phyloP scores from a whole-genome alignment of 2,888 invertebrate species.

The Calameuta pallipes region DNA sequence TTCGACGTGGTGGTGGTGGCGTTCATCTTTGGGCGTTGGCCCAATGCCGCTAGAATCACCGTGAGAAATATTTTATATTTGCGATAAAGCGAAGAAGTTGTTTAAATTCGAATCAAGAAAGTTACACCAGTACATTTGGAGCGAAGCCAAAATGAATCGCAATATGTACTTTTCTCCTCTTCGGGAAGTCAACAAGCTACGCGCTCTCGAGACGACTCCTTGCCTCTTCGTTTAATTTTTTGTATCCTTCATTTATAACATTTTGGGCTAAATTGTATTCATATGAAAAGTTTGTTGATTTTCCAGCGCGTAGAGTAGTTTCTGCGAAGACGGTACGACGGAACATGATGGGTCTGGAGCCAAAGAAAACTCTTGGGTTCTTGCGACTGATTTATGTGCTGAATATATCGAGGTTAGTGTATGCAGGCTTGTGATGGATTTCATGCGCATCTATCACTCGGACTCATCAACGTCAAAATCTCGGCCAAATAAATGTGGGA shows the following conservation, averaged over 20 bases:
- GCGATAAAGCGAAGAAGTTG: conserved; percentile 34
- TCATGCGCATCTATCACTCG: conserved; percentile 34
- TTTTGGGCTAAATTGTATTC: too few relatives aligned
- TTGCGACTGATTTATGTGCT: conserved; percentile 20
- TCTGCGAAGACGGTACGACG: not conserved
- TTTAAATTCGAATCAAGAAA: conserved; percentile 38
- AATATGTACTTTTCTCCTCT: conserved; percentile 15
- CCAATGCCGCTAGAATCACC: conserved; percentile 2
- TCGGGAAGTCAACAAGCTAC: too few relatives aligned
- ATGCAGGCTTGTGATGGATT: conserved; percentile 29
- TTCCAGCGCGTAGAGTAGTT: too few relatives aligned
- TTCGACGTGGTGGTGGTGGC: not conserved
- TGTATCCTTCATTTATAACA: too few relatives aligned
- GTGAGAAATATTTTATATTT: conserved; percentile 33
- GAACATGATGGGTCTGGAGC: not conserved
- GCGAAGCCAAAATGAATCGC: conserved; percentile 38
- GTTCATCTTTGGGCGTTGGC: conserved; percentile 10
- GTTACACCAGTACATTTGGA: conserved; percentile 37
- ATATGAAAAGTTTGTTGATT: too few relatives aligned
- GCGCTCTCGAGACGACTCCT: too few relatives aligned
- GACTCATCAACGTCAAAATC: conserved; percentile 39
- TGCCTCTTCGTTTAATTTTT: too few relatives aligned
- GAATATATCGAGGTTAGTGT: conserved; percentile 9
- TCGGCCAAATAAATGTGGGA: conserved; percentile 22
- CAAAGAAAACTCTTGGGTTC: not conserved